phyloP scores from a whole-genome alignment of 2,113 vertebrate species.

The Equus przewalskii region DNA sequence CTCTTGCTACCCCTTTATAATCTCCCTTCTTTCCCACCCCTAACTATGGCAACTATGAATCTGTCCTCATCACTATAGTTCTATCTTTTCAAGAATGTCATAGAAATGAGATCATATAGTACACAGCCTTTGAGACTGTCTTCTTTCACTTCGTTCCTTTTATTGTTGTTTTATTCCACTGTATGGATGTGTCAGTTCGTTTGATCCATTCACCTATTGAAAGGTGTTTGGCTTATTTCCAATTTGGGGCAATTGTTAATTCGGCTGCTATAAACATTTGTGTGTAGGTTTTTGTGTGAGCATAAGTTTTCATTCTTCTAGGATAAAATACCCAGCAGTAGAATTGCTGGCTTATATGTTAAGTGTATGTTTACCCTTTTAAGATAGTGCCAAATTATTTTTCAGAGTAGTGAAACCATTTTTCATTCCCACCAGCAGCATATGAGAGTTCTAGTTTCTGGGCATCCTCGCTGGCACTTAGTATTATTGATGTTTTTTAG shows the following conservation, averaged over 20 bases:
- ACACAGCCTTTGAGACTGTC: not conserved
- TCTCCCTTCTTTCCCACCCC: not conserved
- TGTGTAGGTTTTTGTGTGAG: not conserved
- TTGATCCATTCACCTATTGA: constrained; percentile 18
- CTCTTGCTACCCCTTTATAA: not conserved
- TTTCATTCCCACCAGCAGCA: not conserved
- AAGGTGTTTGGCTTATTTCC: constrained; percentile 46
- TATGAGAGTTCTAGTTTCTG: constrained; percentile 13
- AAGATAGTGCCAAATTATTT: constrained; percentile 36
- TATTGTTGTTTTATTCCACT: constrained; percentile 9
- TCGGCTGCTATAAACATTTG: constrained; percentile 15
- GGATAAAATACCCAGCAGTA: not conserved
- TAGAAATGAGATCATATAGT: not conserved
- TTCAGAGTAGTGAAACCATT: not conserved
- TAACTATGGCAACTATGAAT: not conserved
- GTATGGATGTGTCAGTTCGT: not conserved
- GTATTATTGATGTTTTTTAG: constrained; percentile 19
- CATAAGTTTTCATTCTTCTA: constrained; percentile 35
- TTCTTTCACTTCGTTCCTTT: constrained; percentile 35
- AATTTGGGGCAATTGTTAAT: constrained; percentile 4
- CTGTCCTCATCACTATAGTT: constrained; percentile 13
- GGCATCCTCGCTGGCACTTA: not conserved
- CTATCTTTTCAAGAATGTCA: constrained; percentile 12
- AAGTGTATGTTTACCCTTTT: constrained; percentile 2
- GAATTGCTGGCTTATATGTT: not conserved